A percentile compares a stretch with the other conserved stretches of the same genome.
Evolutionary conservation across 2,113 vertebrate genomes (phyloP).

Genomic region (Pipra filicauda): DNA sequence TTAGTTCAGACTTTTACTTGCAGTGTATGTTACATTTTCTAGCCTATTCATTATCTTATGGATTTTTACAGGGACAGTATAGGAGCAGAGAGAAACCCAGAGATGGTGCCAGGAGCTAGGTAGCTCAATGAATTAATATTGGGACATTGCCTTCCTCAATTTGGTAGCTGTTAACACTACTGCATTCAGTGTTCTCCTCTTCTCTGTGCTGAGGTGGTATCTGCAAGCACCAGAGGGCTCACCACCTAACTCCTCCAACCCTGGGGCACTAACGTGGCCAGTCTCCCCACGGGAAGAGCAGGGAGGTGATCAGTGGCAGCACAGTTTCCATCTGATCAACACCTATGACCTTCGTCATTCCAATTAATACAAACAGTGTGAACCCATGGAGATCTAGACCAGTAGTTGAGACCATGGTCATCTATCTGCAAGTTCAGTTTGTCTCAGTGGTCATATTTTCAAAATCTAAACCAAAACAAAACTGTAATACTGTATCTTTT

Average conservation of each 20-base stretch:
- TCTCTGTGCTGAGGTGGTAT: background rate
- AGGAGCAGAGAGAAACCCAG: background rate
- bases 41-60: background rate
- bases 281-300: too few relatives aligned
- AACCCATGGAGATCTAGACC: background rate
- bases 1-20: background rate
- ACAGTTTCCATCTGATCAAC: background rate
- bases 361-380: background rate
- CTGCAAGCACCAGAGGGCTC: rapidly evolving
- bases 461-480: background rate
- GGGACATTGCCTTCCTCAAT: background rate
- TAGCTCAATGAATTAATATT: background rate
- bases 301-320: background rate
- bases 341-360: background rate
- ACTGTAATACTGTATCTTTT: background rate
- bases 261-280: rapidly evolving
- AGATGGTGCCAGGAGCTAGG: background rate
- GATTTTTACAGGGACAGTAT: background rate
- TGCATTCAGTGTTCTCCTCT: background rate
- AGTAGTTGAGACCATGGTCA: background rate
- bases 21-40: background rate
- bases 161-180: background rate
- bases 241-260: background rate
- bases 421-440: background rate
- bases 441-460: background rate